phyloP scores from a whole-genome alignment of 1,140 invertebrate species.

The Tetragnatha versicolor region DNA sequence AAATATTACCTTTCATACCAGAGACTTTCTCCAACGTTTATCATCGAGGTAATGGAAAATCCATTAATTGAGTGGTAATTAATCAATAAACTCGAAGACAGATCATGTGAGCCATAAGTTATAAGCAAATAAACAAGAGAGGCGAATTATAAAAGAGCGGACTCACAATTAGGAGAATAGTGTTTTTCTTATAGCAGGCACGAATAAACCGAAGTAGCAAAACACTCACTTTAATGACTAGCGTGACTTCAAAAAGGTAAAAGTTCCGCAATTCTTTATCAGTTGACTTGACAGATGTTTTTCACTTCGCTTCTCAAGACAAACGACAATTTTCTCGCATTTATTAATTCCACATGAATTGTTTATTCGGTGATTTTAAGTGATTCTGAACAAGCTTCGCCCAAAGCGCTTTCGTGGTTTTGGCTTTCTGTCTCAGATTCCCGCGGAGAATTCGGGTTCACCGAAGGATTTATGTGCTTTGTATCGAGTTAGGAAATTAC shows the following conservation, averaged over 20 bases:
- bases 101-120: background rate
- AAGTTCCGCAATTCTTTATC: background rate
- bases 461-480: too few species aligned
- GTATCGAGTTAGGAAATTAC: too few species aligned
- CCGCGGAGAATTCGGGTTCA: too few species aligned
- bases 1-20: background rate
- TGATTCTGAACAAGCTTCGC: background rate
- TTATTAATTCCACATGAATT: background rate
- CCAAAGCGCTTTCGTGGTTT: background rate
- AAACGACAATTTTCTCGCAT: background rate
- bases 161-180: too few species aligned
- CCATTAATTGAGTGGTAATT: conserved; percentile 1
- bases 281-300: background rate
- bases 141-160: too few species aligned
- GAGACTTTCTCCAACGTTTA: background rate
- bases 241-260: background rate
- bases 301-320: background rate
- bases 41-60: background rate
- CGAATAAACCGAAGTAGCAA: background rate
- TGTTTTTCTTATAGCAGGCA: too few species aligned
- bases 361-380: background rate
- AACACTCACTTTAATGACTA: background rate
- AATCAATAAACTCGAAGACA: conserved; percentile 4
- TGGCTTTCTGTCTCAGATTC: background rate
- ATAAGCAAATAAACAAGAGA: background rate